Percentiles rank a stretch among this genome's conserved stretches.
These are phyloP conservation scores for Drosophila sturtevanti DNA, from an alignment of 1,140 invertebrate genomes.

Conservation along the genomic window DNA sequence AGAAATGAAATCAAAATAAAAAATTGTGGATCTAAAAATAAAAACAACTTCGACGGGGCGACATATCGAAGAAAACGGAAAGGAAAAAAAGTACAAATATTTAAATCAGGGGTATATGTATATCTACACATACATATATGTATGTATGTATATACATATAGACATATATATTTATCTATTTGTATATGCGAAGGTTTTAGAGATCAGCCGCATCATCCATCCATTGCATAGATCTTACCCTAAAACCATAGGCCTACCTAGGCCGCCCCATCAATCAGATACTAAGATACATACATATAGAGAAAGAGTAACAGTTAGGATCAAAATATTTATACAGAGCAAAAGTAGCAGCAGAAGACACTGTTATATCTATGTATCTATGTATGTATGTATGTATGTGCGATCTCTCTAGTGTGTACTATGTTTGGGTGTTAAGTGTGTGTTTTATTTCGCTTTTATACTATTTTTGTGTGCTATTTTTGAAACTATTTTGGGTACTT, in stretches of 20 bases:
- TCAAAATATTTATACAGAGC: slow-evolving; percentile 9
- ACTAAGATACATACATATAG: neutral
- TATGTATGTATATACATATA: slow-evolving; percentile 44
- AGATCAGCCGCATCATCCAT: slow-evolving; percentile 10
- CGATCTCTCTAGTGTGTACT: neutral
- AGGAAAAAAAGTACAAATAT: slow-evolving; percentile 47
- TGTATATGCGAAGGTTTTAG: slow-evolving; percentile 71
- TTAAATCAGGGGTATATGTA: slow-evolving; percentile 50
- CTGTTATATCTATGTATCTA: too few species aligned
- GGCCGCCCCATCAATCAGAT: slow-evolving; percentile 20
- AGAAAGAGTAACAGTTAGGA: neutral
- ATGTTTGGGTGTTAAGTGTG: neutral
- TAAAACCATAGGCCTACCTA: neutral
- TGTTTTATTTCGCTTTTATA: slow-evolving; percentile 39
- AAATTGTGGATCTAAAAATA: slow-evolving; percentile 72
- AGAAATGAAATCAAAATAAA: slow-evolving; percentile 69
- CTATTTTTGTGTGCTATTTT: slow-evolving; percentile 65
- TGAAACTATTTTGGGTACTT: slow-evolving; percentile 62
- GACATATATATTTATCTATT: slow-evolving; percentile 61
- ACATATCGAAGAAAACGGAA: slow-evolving; percentile 39
- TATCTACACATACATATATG: slow-evolving; percentile 44
- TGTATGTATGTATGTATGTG: too few species aligned
- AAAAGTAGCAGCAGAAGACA: neutral
- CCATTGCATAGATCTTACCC: neutral
- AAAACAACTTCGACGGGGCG: slow-evolving; percentile 49